Conservation (phyloP, 2,888 invertebrate species). For the Neoascia interrupta region DNA sequence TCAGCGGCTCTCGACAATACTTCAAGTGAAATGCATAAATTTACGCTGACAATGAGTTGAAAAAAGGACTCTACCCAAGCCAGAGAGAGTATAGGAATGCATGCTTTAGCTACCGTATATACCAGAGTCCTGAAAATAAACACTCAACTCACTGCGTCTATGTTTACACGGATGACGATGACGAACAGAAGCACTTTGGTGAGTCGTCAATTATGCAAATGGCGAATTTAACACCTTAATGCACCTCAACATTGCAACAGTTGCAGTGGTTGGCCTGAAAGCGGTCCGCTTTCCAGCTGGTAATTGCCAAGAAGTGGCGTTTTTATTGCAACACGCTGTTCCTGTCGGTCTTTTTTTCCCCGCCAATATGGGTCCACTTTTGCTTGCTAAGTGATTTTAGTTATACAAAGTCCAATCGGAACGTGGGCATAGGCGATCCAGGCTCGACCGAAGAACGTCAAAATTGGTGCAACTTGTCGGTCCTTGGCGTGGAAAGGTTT, state of each 20-base stretch:
- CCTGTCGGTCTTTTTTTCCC: neutral
- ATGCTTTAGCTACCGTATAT: slow-evolving; percentile 13
- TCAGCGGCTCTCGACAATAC: slow-evolving; percentile 60
- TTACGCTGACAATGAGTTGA: slow-evolving; percentile 51
- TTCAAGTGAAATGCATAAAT: slow-evolving; percentile 68
- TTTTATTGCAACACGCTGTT: slow-evolving; percentile 37
- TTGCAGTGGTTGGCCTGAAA: slow-evolving; percentile 45
- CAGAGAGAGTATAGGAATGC: slow-evolving; percentile 18
- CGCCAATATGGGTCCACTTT: slow-evolving; percentile 30
- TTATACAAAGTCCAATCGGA: slow-evolving; percentile 30
- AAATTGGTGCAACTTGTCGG: slow-evolving; percentile 15
- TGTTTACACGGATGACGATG: slow-evolving; percentile 35
- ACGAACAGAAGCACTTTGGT: slow-evolving; percentile 61
- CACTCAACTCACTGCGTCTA: neutral
- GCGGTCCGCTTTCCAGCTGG: slow-evolving; percentile 5
- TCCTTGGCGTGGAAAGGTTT: neutral
- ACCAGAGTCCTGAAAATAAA: slow-evolving; percentile 23
- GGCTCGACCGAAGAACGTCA: slow-evolving; percentile 16
- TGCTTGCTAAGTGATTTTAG: slow-evolving; percentile 59
- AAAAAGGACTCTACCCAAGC: slow-evolving; percentile 13
- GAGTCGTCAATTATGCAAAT: slow-evolving; percentile 70
- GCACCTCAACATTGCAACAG: slow-evolving; percentile 64
- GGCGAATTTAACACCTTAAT: slow-evolving; percentile 70
- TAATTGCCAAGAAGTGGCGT: slow-evolving; percentile 37
- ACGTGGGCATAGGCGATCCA: neutral